Percentiles rank a stretch among this genome's conserved stretches.
Conservation (phyloP, 2,888 invertebrate species). For the Silvanus unidentatus region DNA sequence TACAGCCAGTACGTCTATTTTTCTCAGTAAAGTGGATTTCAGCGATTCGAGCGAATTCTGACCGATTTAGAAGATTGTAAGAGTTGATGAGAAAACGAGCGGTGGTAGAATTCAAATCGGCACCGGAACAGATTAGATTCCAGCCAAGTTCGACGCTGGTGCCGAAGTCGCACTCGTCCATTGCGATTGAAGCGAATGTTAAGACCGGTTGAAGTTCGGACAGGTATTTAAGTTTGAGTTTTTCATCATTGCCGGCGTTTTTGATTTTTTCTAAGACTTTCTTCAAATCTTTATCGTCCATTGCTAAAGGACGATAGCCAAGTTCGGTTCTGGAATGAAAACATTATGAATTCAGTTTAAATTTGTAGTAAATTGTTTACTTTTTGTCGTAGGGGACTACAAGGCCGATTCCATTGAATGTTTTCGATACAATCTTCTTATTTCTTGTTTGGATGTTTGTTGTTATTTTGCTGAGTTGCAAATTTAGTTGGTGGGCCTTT, state of each 20-base stretch:
- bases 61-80: constrained; percentile 69
- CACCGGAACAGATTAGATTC: constrained; percentile 74
- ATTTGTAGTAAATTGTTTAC: constrained; percentile 23
- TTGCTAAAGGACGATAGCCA: constrained; percentile 67
- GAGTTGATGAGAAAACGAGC: constrained; percentile 63
- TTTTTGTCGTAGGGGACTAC: constrained; percentile 79
- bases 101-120: constrained; percentile 61
- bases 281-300: constrained; percentile 47
- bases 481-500: constrained; percentile 57
- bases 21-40: constrained; percentile 61
- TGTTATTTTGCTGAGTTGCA: constrained; percentile 54
- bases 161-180: constrained; percentile 93
- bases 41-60: constrained; percentile 67
- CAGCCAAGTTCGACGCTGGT: constrained; percentile 86
- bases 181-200: constrained; percentile 79
- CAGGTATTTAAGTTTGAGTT: constrained; percentile 55
- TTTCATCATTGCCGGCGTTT: not conserved
- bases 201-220: constrained; percentile 71
- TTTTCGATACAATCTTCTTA: constrained; percentile 59
- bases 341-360: constrained; percentile 1
- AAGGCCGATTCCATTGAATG: constrained; percentile 77
- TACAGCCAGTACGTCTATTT: constrained; percentile 55
- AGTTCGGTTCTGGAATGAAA: constrained; percentile 54
- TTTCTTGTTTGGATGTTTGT: constrained; percentile 57
- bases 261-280: constrained; percentile 55